Base-by-base conservation (phyloP, 2,797 vertebrate species). In the Miichthys miiuy region DNA sequence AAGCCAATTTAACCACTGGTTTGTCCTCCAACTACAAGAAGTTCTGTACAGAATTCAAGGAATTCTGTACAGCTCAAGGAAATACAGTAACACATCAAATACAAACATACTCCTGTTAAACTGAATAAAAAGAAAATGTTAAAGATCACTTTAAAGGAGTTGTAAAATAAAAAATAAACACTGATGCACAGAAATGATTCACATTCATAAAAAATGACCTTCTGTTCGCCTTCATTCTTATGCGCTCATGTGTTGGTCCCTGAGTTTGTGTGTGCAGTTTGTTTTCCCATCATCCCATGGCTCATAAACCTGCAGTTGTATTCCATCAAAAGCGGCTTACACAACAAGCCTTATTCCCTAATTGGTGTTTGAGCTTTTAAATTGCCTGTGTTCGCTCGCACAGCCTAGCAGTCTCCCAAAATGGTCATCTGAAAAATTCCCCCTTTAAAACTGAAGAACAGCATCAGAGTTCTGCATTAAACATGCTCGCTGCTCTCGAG, bases 351-450 rank as follows among this genome's bases (percentile, higher is more conserved):
- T 38, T 86, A 78, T 88, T 89, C 84, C 90, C 88, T 87, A 91
- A 89, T 85, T 91, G 88, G 66, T 85, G 83, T 75, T 90, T 89
- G 68, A 86, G 85, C 84, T 87, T 83, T 88, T 73, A 91, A 85
- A 92, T 86, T 82, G 81, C 77, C 76, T 81, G 64, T 51, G 44
- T 82, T 85, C 82, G 68, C 71, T 74, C 75, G 65, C 67, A 38
- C 8, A 66, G 77, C 75, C 74, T 63, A 80, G 77, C 82, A 74
- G 60, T 69, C 72, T 73, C 62, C 72, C 75, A 42, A 73, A 82
- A 72, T 78, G 63, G 55, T 75, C 57, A 82, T 78, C 51, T 77
- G 30, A 64, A 56, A 84, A 73, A 67, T 50, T 3, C 21, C 38
- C 47, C 9, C 64, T 23, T 80, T 55, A 68, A 75, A 74, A 69